Conservation (phyloP, 2,888 invertebrate genomes). For the Cylindroiulus punctatus region DNA sequence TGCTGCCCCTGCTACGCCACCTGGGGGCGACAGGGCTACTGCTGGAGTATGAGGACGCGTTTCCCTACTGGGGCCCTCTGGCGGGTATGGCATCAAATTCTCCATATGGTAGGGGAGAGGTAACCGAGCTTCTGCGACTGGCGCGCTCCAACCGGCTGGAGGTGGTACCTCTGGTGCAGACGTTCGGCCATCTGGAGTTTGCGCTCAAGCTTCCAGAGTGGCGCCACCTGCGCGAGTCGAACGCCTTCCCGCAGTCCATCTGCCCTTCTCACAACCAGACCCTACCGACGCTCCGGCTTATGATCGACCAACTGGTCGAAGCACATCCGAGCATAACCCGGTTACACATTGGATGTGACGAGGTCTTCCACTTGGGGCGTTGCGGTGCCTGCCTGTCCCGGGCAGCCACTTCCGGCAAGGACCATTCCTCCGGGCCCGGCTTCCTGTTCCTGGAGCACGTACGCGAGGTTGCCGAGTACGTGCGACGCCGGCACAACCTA, state of each 20-base stretch:
- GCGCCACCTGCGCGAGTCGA: constrained; percentile 75
- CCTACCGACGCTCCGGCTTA: constrained; percentile 71
- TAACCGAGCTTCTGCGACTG: constrained; percentile 74
- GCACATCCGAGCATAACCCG: constrained; percentile 74
- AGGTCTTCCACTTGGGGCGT: constrained; percentile 70
- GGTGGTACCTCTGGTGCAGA: constrained; percentile 84
- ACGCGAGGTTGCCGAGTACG: constrained; percentile 68
- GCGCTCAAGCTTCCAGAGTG: constrained; percentile 77
- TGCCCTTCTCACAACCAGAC: constrained; percentile 76
- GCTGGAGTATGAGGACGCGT: constrained; percentile 89
- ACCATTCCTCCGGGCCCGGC: constrained; percentile 69
- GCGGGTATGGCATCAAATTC: constrained; percentile 73
- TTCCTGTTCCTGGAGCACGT: constrained; percentile 77
- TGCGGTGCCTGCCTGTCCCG: constrained; percentile 71
- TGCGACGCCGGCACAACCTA: constrained; percentile 66
- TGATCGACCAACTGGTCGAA: constrained; percentile 78
- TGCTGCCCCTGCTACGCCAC: constrained; percentile 73
- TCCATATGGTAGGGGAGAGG: constrained; percentile 76
- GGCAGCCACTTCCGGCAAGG: constrained; percentile 64
- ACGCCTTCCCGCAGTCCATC: constrained; percentile 72
- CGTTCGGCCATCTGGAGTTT: constrained; percentile 86
- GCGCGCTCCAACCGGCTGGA: constrained; percentile 73
- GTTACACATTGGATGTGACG: constrained; percentile 85
- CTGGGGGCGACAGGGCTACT: constrained; percentile 81
- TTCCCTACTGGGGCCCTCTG: constrained; percentile 76